These are phyloP conservation scores for Percina caprodes DNA, from an alignment of 2,113 vertebrate genomes.

Conservation along the genomic window DNA sequence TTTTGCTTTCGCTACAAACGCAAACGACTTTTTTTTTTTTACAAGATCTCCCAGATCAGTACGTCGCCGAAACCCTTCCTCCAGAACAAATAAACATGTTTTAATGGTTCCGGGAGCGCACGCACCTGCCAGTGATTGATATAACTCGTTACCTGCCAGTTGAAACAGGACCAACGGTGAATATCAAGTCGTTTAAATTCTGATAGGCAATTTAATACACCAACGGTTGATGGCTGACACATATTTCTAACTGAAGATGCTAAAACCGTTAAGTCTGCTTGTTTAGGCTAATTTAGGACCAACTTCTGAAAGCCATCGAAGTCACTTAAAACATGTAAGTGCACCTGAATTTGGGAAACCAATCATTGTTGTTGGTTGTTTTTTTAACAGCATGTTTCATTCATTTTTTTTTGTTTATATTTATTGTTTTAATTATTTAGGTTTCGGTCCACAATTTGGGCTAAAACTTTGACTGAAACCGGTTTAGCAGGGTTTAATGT, in stretches of 20 bases:
- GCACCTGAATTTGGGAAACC: neutral
- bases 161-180: neutral
- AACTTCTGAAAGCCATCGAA: neutral
- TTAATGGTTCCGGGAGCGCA: slow-evolving; percentile 48
- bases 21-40: neutral
- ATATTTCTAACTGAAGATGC: neutral
- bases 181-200: neutral
- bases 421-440: neutral
- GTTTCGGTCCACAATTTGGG: neutral
- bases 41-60: neutral
- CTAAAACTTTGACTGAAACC: neutral
- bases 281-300: slow-evolving; percentile 5
- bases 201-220: too few species aligned
- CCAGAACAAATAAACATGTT: neutral
- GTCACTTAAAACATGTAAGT: slow-evolving; percentile 68
- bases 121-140: slow-evolving; percentile 62
- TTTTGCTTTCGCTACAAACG: neutral
- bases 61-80: slow-evolving; percentile 49
- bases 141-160: neutral
- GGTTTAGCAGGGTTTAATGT: slow-evolving; percentile 38
- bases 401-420: neutral
- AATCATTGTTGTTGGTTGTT: accelerated
- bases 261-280: neutral
- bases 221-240: accelerated
- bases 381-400: neutral